phyloP scores from a whole-genome alignment of 2,113 vertebrate species.

The Toxostoma redivivum region DNA sequence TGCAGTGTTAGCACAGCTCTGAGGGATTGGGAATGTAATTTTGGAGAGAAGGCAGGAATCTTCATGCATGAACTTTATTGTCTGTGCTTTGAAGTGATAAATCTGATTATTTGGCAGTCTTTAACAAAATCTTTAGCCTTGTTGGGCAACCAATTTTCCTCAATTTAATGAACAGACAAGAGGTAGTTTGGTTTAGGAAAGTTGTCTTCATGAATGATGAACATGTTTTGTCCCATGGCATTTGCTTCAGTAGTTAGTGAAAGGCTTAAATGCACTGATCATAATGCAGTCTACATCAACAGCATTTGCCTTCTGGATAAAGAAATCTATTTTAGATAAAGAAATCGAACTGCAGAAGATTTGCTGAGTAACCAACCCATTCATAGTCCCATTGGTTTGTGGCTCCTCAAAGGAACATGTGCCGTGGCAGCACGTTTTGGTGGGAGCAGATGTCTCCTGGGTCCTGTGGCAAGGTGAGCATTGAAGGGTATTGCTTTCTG shows the following conservation, averaged over 20 bases:
- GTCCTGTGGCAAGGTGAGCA: rapidly evolving
- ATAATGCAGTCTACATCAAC: not conserved
- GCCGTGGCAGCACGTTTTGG: not conserved
- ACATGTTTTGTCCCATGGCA: not conserved
- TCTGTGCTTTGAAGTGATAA: not conserved
- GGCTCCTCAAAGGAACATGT: rapidly evolving
- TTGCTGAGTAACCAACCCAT: not conserved
- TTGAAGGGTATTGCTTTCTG: not conserved
- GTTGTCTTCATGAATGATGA: not conserved
- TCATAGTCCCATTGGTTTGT: not conserved
- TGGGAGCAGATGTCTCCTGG: not conserved
- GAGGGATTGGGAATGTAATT: not conserved
- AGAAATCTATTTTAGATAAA: not conserved
- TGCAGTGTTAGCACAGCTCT: not conserved
- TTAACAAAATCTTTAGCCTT: not conserved
- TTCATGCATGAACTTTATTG: not conserved
- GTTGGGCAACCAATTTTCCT: not conserved
- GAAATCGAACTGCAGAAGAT: not conserved
- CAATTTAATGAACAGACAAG: not conserved
- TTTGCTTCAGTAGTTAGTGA: not conserved
- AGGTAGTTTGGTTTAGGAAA: not conserved
- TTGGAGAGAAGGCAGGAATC: not conserved
- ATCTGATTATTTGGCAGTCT: not conserved
- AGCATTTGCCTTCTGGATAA: not conserved
- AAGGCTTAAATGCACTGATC: not conserved